phyloP scores from a whole-genome alignment of 2,888 invertebrate genomes.

The Nomada ferruginata region DNA sequence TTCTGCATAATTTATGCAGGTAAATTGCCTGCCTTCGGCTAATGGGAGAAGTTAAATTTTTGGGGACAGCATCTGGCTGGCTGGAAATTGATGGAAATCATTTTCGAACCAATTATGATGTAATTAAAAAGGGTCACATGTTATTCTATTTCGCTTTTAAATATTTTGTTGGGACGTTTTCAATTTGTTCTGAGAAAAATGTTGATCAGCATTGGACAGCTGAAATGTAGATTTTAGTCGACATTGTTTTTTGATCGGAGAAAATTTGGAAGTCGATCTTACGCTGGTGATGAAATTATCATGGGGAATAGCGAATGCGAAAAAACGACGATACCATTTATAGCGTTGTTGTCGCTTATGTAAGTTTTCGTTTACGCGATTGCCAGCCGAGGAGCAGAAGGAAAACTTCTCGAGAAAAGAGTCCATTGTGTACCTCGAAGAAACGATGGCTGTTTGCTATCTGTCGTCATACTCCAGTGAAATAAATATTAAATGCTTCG shows the following conservation, averaged over 20 bases:
- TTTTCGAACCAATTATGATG: neutral
- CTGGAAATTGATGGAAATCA: neutral
- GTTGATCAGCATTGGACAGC: too few relatives aligned
- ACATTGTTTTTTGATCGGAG: neutral
- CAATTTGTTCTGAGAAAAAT: neutral
- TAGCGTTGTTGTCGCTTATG: constrained; percentile 12
- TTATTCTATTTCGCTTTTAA: too few relatives aligned
- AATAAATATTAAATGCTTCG: constrained; percentile 27
- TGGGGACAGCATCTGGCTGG: neutral
- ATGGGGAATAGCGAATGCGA: neutral
- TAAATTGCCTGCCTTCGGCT: constrained; percentile 5
- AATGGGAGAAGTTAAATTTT: neutral
- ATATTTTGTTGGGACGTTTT: too few relatives aligned
- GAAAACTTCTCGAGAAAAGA: neutral
- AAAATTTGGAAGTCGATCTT: neutral
- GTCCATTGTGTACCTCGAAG: neutral
- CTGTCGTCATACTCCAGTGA: neutral
- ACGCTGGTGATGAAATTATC: neutral
- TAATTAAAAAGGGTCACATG: too few relatives aligned
- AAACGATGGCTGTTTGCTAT: constrained; percentile 5
- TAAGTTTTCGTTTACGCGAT: constrained; percentile 24
- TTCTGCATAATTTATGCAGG: constrained; percentile 37
- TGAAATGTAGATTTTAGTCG: neutral
- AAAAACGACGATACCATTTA: neutral
- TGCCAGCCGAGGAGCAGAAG: neutral